These are phyloP conservation scores for Rhadina sibilatrix DNA, from an alignment of 2,113 vertebrate genomes.

Conservation along the genomic window DNA sequence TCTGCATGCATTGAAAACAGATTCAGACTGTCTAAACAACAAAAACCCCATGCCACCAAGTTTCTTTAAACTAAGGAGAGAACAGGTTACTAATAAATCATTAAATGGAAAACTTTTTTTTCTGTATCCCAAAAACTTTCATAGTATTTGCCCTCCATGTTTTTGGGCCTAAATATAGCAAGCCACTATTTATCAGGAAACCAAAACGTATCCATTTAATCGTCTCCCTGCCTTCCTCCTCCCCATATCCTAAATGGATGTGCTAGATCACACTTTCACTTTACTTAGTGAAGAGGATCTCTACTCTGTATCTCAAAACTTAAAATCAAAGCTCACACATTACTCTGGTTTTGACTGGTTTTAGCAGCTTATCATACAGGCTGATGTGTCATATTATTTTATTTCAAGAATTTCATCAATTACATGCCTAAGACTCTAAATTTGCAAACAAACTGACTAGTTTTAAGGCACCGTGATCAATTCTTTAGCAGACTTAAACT, in stretches of 20 bases:
- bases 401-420: background rate
- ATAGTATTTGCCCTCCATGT: background rate
- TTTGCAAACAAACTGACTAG: background rate
- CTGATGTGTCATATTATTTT: background rate
- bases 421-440: background rate
- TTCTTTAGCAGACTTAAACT: background rate
- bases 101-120: background rate
- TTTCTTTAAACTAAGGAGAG: background rate
- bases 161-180: background rate
- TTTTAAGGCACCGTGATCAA: background rate
- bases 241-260: fast-evolving
- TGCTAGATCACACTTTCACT: background rate
- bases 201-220: background rate
- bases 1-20: background rate
- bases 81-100: background rate
- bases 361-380: background rate
- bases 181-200: background rate
- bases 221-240: background rate
- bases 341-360: background rate
- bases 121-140: background rate
- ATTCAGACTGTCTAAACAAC: background rate
- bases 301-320: background rate
- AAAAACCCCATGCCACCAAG: fast-evolving
- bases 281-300: background rate
- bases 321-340: background rate